A percentile compares a stretch with the other conserved stretches of the same genome.
Evolutionary conservation across 2,888 invertebrate species (phyloP).

Genomic region (Tenthredo mesomela): DNA sequence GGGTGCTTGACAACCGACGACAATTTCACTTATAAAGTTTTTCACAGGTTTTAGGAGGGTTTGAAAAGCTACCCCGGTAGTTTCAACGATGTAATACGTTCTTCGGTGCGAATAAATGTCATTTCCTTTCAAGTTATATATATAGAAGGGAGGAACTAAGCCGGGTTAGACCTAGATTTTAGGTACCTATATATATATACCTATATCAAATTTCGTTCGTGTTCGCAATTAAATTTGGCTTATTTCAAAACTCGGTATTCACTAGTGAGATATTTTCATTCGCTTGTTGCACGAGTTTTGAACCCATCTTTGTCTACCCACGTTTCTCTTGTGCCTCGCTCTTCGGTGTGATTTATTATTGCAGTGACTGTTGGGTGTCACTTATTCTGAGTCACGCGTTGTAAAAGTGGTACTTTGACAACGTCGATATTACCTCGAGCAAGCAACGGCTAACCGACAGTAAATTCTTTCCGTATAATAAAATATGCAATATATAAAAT

Average conservation of each 20-base stretch:
- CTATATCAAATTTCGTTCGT: neutral
- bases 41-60: conserved; percentile 26
- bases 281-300: conserved; percentile 12
- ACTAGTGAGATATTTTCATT: conserved; percentile 1
- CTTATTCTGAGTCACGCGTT: conserved; percentile 38
- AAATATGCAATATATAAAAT: conserved; percentile 26
- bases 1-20: conserved; percentile 7
- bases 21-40: conserved; percentile 33
- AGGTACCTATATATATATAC: neutral
- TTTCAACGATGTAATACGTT: conserved; percentile 10
- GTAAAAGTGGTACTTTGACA: conserved; percentile 6
- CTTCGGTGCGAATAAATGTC: conserved; percentile 6
- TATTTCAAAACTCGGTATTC: neutral
- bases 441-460: conserved; percentile 17
- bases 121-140: neutral
- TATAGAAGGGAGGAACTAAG: neutral
- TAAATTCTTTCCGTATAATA: conserved; percentile 8
- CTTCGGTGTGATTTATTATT: conserved; percentile 27
- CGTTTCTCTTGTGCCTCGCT: neutral
- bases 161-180: neutral
- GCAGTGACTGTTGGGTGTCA: conserved; percentile 29
- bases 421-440: conserved; percentile 25
- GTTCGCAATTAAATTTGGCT: conserved; percentile 4
- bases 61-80: conserved; percentile 5
- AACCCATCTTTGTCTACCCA: neutral